phyloP scores from a whole-genome alignment of 2,113 vertebrate species.

The Alligator sinensis region DNA sequence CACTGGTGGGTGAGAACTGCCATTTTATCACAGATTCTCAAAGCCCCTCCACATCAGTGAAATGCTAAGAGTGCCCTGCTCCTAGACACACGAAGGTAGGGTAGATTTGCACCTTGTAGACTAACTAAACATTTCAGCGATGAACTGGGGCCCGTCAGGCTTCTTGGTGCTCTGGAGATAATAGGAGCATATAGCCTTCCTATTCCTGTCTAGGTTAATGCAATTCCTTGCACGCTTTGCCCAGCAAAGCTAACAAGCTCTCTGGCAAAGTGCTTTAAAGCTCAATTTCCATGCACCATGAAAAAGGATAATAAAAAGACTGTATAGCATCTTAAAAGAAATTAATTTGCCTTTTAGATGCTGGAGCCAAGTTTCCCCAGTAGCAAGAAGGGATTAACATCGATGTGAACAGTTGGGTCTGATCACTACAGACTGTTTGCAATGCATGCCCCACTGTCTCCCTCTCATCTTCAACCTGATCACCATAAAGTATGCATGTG shows the following conservation, averaged over 20 bases:
- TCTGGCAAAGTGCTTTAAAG: slow-evolving; percentile 41
- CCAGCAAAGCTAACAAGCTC: neutral
- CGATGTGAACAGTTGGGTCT: neutral
- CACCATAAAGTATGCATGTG: rapidly evolving
- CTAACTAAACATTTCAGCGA: neutral
- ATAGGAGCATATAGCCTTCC: neutral
- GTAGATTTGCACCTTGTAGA: no score
- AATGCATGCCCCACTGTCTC: slow-evolving; percentile 19
- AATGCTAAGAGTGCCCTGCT: slow-evolving; percentile 16
- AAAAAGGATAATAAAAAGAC: slow-evolving; percentile 30
- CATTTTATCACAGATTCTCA: neutral
- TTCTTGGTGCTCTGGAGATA: neutral
- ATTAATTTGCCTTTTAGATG: slow-evolving; percentile 64
- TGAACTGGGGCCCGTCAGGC: neutral
- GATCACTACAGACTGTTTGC: slow-evolving; percentile 42
- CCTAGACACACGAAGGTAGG: neutral
- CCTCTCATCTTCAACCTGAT: slow-evolving; percentile 4
- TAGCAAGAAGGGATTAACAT: slow-evolving; percentile 38
- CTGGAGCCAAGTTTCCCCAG: slow-evolving; percentile 22
- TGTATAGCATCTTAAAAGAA: slow-evolving; percentile 24
- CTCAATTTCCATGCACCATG: neutral
- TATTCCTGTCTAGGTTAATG: neutral
- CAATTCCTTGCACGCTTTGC: slow-evolving; percentile 21
- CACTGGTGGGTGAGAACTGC: neutral
- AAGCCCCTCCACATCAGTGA: neutral